Evolutionary conservation across 2,113 vertebrate species (phyloP).

Genomic region (Pseudonaja textilis): DNA sequence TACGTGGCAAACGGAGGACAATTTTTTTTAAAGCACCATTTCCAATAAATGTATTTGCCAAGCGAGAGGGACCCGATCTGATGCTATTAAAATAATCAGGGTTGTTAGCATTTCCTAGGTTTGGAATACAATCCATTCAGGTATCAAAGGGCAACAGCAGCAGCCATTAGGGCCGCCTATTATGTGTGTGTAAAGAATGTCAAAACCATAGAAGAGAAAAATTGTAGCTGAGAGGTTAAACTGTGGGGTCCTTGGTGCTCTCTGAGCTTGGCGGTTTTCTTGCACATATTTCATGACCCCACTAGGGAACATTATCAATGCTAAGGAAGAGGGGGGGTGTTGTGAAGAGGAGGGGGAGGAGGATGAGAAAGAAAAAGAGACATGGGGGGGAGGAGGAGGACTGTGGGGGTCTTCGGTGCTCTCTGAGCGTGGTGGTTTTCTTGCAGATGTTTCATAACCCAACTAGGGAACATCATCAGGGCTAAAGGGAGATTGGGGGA

Average conservation of each 20-base stretch:
- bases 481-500: too few relatives aligned
- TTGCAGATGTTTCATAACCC: too few relatives aligned
- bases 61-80: too few relatives aligned
- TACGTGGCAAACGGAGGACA: neutral
- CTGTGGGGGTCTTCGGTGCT: too few relatives aligned
- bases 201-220: neutral
- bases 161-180: neutral
- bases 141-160: neutral
- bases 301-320: neutral
- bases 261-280: neutral
- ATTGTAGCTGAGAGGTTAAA: neutral
- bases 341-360: too few relatives aligned
- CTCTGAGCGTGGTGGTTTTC: too few relatives aligned
- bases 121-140: neutral
- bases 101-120: neutral
- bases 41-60: neutral
- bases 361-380: too few relatives aligned
- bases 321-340: neutral
- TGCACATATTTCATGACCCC: neutral
- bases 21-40: neutral
- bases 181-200: neutral
- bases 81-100: neutral
- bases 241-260: neutral
- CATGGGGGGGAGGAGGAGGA: too few relatives aligned
- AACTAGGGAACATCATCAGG: too few relatives aligned